Evolutionary conservation across 2,797 vertebrate species (phyloP), one percentile per base, ranked within the genome.

Genomic region (Tinamus major): DNA sequence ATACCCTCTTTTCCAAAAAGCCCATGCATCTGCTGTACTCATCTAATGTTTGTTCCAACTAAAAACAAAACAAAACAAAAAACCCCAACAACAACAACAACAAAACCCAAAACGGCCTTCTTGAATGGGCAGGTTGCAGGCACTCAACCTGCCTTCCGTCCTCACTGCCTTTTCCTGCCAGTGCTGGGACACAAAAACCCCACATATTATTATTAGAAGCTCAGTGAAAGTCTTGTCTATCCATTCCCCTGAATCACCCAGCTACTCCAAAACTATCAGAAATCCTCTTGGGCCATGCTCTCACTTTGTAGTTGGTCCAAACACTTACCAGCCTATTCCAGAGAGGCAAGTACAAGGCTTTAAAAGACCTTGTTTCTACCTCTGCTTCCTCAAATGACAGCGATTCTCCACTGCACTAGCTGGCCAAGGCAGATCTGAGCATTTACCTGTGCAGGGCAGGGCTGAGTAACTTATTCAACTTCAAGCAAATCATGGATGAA

Each of bases 401-500:
- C 15, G 19, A n/a, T 37, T 89, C 53, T 61, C 24, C 41, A 37
- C 7, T 42, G 69, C 49, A 51, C 62, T 42, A 69, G 35, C 17
- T 76, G 72, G n/a, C 29, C 58, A 87, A 62, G 44, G 61, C 58
- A 71, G 46, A 80, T 44, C 44, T 70, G 64, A 85, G 76, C 76
- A 37, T 29, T 6, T 13, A 87, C 39, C 69, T 75, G 31, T 18
- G 41, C 37, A 83, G 49, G 20, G n/a, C 33, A 61, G 8, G 35
- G 49, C 37, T 75, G 33, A 71, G 19, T 62, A 64, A 64, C 87
- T 29, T 41, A 65, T 6, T 59, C 20, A 4, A 83, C 46, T 75
- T 87, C 26, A 42, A 85, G 33, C 5, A 81, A 79, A 85, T 37
- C 39, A 56, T 4, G 3, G 12, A 37, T 14, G 7, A 91, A 85